These are phyloP conservation scores for Acrobasis consociella DNA, from an alignment of 2,888 invertebrate genomes.

Conservation along the genomic window DNA sequence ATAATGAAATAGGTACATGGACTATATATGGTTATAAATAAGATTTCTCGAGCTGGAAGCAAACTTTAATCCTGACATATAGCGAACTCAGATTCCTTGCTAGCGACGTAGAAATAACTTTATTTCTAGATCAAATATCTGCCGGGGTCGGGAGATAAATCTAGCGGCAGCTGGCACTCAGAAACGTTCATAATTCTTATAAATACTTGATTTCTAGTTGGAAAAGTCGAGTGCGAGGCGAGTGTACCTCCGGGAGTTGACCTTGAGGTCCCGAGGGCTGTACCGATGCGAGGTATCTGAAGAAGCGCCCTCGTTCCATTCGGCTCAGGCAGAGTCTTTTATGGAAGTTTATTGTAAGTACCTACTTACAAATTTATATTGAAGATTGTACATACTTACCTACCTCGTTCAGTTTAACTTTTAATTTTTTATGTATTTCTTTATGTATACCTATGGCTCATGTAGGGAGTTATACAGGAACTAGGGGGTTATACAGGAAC, in stretches of 20 bases:
- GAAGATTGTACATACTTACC: no score
- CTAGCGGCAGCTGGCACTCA: slow-evolving; percentile 14
- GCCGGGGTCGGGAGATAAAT: slow-evolving; percentile 4
- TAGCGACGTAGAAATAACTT: no score
- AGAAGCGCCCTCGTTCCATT: slow-evolving; percentile 90
- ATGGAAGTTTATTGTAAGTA: slow-evolving; percentile 89
- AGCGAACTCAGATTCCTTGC: no score
- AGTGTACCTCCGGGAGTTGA: slow-evolving; percentile 85
- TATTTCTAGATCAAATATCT: slow-evolving; percentile 10
- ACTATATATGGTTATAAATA: no score
- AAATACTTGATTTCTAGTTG: slow-evolving; percentile 64
- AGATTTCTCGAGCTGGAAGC: no score
- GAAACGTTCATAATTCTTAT: slow-evolving; percentile 12
- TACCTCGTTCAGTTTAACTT: no score
- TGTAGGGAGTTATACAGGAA: no score
- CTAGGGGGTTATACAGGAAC: no score
- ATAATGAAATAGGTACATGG: no score
- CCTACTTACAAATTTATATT: neutral
- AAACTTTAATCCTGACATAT: no score
- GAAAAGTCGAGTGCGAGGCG: slow-evolving; percentile 85
- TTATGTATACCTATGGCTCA: no score
- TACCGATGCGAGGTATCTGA: slow-evolving; percentile 90
- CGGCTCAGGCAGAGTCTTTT: slow-evolving; percentile 87
- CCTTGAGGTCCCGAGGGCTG: slow-evolving; percentile 86
- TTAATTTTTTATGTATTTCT: no score